phyloP scores from a whole-genome alignment of 1,140 invertebrate genomes.

The Drosophila lowei region DNA sequence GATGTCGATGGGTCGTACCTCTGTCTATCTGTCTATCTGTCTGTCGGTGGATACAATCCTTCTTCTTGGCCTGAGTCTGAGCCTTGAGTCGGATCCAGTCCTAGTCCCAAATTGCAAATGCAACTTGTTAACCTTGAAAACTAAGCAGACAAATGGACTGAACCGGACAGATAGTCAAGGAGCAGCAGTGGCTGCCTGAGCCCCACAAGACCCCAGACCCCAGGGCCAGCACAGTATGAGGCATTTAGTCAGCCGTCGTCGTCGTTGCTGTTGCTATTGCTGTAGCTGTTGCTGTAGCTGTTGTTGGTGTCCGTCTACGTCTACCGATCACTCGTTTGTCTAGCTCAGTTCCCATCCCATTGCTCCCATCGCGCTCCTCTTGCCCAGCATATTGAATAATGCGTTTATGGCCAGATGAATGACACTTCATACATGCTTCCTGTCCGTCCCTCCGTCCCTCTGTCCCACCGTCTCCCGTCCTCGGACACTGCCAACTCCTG shows the following conservation, averaged over 20 bases:
- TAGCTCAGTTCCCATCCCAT: conserved; percentile 52
- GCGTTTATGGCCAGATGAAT: conserved; percentile 80
- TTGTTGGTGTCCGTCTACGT: conserved; percentile 50
- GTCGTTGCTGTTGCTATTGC: conserved; percentile 24
- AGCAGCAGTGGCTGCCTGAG: conserved; percentile 36
- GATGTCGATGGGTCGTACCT: conserved; percentile 30
- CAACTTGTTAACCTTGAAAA: conserved; percentile 78
- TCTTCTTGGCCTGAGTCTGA: conserved; percentile 32
- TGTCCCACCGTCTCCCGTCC: neutral
- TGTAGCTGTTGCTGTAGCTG: conserved; percentile 32
- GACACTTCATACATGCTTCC: conserved; percentile 73
- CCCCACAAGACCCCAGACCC: conserved; percentile 49
- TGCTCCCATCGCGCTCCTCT: conserved; percentile 1
- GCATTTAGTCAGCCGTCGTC: conserved; percentile 75
- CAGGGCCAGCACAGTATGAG: conserved; percentile 74
- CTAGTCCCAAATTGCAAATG: conserved; percentile 76
- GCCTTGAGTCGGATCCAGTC: conserved; percentile 29
- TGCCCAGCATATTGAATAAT: conserved; percentile 72
- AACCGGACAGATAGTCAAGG: conserved; percentile 51
- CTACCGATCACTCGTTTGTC: conserved; percentile 78
- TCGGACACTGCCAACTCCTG: conserved; percentile 3
- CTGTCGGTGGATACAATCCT: conserved; percentile 39
- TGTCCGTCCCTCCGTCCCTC: conserved; percentile 40
- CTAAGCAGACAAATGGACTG: conserved; percentile 51
- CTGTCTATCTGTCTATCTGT: conserved; percentile 10